Percentiles rank a stretch among this genome's conserved stretches.
Conservation (phyloP, 2,797 vertebrate species). For the Mormyrus hasselquistii region DNA sequence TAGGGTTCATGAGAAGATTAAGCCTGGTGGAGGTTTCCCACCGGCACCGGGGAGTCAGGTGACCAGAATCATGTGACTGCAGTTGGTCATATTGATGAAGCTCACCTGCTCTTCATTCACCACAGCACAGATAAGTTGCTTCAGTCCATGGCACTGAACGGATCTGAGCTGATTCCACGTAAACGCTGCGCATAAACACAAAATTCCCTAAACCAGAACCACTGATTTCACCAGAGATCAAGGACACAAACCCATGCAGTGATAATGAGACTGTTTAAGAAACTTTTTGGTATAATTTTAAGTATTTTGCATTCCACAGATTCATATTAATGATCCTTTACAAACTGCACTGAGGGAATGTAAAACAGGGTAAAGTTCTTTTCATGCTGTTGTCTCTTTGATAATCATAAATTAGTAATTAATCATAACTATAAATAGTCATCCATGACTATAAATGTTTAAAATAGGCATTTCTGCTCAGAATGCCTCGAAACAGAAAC, state of each 20-base stretch:
- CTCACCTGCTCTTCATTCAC: neutral
- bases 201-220: neutral
- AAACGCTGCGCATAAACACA: neutral
- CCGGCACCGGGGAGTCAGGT: neutral
- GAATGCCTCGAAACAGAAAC: neutral
- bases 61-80: neutral
- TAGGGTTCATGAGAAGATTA: neutral
- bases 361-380: neutral
- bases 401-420: conserved; percentile 2
- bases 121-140: neutral
- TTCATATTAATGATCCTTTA: neutral
- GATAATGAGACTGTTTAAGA: neutral
- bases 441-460: neutral
- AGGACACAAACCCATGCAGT: neutral
- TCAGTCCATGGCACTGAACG: neutral
- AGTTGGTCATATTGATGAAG: neutral
- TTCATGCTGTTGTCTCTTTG: neutral
- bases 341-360: neutral
- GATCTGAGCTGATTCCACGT: neutral
- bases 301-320: neutral
- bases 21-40: neutral
- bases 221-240: neutral
- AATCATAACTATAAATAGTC: conserved; percentile 2
- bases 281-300: neutral
- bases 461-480: neutral